Percentiles rank a stretch among this genome's conserved stretches.
These are phyloP conservation scores for Lagria hirta DNA, from an alignment of 2,888 invertebrate genomes.

Conservation along the genomic window DNA sequence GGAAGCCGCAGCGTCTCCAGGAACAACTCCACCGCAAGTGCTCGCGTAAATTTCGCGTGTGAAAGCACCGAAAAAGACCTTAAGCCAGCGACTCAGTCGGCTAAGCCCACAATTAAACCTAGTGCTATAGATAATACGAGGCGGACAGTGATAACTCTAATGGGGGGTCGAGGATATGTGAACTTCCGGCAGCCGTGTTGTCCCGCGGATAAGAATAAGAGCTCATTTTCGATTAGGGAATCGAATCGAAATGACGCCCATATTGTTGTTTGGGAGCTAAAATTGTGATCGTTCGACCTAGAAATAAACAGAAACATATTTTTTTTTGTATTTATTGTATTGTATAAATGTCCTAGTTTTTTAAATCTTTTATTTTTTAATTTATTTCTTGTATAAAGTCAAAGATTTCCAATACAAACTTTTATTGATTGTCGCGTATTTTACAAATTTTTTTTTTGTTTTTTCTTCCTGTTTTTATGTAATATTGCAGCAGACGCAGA, in stretches of 20 bases:
- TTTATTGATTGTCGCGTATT: conserved; percentile 28
- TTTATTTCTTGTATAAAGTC: conserved; percentile 34
- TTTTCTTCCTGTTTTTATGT: conserved; percentile 26
- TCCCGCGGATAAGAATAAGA: conserved; percentile 56
- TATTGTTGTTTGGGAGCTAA: conserved; percentile 88
- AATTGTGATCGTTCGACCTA: conserved; percentile 60
- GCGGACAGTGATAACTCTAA: conserved; percentile 79
- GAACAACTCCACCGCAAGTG: conserved; percentile 75
- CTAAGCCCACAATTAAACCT: conserved; percentile 41
- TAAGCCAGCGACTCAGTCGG: conserved; percentile 23
- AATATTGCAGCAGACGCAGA: conserved; percentile 6
- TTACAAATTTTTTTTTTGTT: too few species aligned
- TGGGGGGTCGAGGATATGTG: conserved; percentile 86
- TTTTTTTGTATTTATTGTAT: conserved; percentile 35
- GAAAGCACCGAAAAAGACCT: conserved; percentile 36
- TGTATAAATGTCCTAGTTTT: conserved; percentile 38
- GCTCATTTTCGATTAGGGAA: conserved; percentile 60
- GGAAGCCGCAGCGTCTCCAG: conserved; percentile 68
- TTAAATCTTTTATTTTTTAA: conserved; percentile 39
- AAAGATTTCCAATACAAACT: conserved; percentile 25
- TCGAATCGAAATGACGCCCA: conserved; percentile 84
- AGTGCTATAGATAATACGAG: conserved; percentile 53
- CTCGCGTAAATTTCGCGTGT: conserved; percentile 55
- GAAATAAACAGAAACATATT: conserved; percentile 16
- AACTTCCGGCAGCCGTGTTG: conserved; percentile 80